Evolutionary conservation across 2,113 vertebrate genomes (phyloP).

Genomic region (Hemicordylus capensis): DNA sequence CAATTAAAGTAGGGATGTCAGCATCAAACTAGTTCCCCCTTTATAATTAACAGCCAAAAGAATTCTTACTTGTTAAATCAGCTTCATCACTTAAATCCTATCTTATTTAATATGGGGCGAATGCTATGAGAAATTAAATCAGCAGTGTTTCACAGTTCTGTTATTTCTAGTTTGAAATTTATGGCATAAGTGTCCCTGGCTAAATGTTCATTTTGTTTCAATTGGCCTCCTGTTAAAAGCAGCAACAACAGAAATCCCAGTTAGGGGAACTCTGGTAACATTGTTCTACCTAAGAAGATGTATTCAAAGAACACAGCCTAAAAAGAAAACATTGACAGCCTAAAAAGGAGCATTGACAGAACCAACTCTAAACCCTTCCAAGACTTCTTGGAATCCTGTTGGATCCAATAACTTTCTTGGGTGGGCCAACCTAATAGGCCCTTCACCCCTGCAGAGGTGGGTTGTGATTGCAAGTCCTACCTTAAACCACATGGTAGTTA

Average conservation of each 20-base stretch:
- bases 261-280: too few relatives aligned
- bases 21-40: constrained; percentile 7
- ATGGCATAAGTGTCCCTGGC: background rate
- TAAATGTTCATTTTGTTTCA: background rate
- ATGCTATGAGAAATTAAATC: background rate
- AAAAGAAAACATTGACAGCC: too few relatives aligned
- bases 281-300: too few relatives aligned
- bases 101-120: background rate
- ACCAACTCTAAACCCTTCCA: too few relatives aligned
- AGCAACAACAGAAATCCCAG: background rate
- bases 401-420: too few relatives aligned
- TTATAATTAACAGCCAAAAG: constrained; percentile 1
- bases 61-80: constrained; percentile 3
- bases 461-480: too few relatives aligned
- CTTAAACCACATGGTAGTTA: too few relatives aligned
- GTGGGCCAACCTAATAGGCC: too few relatives aligned
- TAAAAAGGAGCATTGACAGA: too few relatives aligned
- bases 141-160: background rate
- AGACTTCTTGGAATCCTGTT: too few relatives aligned
- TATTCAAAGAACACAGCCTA: too few relatives aligned
- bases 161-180: background rate
- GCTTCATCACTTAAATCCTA: constrained; percentile 10
- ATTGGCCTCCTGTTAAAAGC: background rate
- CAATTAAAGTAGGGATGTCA: background rate
- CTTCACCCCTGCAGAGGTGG: too few relatives aligned